Base-by-base conservation (phyloP, 2,888 invertebrate species). In the Micoletzkya japonica region DNA sequence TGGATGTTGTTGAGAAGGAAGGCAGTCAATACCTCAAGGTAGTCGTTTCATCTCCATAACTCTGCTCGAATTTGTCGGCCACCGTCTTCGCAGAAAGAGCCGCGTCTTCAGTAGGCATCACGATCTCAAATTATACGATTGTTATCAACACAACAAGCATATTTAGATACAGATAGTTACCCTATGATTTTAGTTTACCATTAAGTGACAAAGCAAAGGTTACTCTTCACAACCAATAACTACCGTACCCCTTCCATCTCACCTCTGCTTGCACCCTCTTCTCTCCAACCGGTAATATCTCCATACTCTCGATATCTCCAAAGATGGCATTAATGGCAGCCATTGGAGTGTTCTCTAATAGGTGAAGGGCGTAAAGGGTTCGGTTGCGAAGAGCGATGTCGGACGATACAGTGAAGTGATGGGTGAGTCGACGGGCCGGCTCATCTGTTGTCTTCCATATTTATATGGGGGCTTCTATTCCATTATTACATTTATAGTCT, bases 251-350 rank as follows among this genome's bases (percentile, higher is more conserved):
- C n/a, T n/a, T n/a, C n/a, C n/a, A n/a, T 20, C 26, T 52, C 7
- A 67, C 67, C 44, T 67, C 67, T 34, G 67, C 67, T 26, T 67
- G 67, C 4, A 28, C 26, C 30, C 39, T 56, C 28, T 57, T 39
- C 6, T 67, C 57, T 0, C 37, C 2, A 4, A 44, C 39, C 28
- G 57, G 67, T 14, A 67, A 20, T 4, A 67, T 28, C 57, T 39
- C n/a, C 10, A 57, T 24, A 1, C 6, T 67, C 30, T 56, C 56
- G 10, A 67, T 56, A 6, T 28, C 39, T 24, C 39, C 64, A 10
- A 67, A 57, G 1, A 67, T 57, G 7, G 10, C 7, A 39, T 56
- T 6, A 3, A 67, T n/a, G 3, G 57, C 24, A 28, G 24, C 17
- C 10, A 10, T 17, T 0, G 28, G 20, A 7, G 56, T 39, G 4